These are phyloP conservation scores for Melangyna quadrimaculata DNA, from an alignment of 2,888 invertebrate species.

Conservation along the genomic window DNA sequence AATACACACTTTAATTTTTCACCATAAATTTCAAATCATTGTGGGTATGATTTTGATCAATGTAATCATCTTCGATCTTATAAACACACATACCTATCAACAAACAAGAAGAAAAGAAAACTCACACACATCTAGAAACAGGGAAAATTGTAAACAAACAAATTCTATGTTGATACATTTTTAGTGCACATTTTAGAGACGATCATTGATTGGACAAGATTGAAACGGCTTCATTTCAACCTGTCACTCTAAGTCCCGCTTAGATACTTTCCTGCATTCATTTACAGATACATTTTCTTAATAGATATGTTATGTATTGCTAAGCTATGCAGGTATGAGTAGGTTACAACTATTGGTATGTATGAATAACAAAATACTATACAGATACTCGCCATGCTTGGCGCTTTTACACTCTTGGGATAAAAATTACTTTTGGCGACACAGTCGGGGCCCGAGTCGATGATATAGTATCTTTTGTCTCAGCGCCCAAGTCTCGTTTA, in stretches of 20 bases:
- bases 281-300: not conserved
- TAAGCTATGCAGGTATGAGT: not conserved
- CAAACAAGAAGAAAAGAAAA: not conserved
- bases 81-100: not conserved
- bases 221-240: constrained; percentile 17
- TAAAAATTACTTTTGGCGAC: constrained; percentile 26
- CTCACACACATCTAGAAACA: not conserved
- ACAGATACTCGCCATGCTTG: not conserved
- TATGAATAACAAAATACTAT: not conserved
- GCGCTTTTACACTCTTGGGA: constrained; percentile 27
- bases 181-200: not conserved
- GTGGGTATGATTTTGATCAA: not conserved
- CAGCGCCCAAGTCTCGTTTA: constrained; percentile 40
- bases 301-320: not conserved
- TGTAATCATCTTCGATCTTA: constrained; percentile 40
- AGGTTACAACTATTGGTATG: not conserved
- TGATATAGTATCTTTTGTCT: constrained; percentile 57
- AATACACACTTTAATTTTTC: constrained; percentile 38
- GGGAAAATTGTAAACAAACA: constrained; percentile 51
- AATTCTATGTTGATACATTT: constrained; percentile 20
- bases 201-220: constrained; percentile 51
- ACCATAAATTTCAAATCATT: constrained; percentile 57
- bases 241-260: constrained; percentile 36
- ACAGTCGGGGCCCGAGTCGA: constrained; percentile 18
- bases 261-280: constrained; percentile 7